Percentiles rank a stretch among this genome's conserved stretches.
phyloP scores from a whole-genome alignment of 2,888 invertebrate species.

The Fragum sueziense region DNA sequence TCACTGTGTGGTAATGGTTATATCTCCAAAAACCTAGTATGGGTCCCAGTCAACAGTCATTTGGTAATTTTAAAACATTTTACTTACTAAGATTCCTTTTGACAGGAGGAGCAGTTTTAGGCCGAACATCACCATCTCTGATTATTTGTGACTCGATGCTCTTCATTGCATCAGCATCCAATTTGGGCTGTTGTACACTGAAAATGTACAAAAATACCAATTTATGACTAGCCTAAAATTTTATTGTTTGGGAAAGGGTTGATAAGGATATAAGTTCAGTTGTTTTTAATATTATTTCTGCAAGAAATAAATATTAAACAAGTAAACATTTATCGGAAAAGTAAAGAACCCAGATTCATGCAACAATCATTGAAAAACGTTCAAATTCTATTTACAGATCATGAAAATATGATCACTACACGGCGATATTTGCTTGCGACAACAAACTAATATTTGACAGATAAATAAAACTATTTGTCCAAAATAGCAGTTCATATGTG shows the following conservation, averaged over 20 bases:
- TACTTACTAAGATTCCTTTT: slow-evolving; percentile 42
- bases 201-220: no score
- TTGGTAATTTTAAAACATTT: no score
- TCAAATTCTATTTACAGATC: slow-evolving; percentile 20
- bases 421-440: neutral
- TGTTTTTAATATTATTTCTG: no score
- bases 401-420: slow-evolving; percentile 24
- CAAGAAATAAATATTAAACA: no score
- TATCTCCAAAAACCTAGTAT: no score
- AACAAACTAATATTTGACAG: slow-evolving; percentile 45
- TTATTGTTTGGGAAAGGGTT: no score
- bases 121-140: slow-evolving; percentile 28
- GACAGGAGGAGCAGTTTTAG: slow-evolving; percentile 42
- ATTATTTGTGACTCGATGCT: slow-evolving; percentile 38
- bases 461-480: slow-evolving; percentile 54
- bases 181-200: slow-evolving; percentile 39
- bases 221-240: no score
- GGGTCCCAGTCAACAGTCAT: no score
- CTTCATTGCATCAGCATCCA: slow-evolving; percentile 27
- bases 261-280: no score
- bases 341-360: no score
- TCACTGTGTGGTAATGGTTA: no score
- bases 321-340: no score
- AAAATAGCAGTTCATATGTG: slow-evolving; percentile 54
- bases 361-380: neutral